These are phyloP conservation scores for Riptortus pedestris DNA, from an alignment of 1,140 invertebrate genomes.

Conservation along the genomic window DNA sequence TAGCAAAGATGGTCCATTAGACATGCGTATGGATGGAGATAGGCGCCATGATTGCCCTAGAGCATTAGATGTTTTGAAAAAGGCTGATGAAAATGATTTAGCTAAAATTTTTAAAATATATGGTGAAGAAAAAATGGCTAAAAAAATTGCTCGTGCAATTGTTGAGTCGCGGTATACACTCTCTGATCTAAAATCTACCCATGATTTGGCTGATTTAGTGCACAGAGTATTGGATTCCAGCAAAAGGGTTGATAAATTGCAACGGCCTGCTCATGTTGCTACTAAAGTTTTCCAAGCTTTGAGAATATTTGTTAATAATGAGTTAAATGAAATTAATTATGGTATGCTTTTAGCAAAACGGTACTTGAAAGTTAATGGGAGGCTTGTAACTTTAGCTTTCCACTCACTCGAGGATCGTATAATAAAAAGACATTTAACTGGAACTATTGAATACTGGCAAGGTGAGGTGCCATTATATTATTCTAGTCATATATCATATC, in stretches of 20 bases:
- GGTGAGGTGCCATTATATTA: slow-evolving; percentile 60
- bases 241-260: slow-evolving; percentile 53
- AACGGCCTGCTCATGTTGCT: slow-evolving; percentile 65
- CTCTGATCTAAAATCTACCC: slow-evolving; percentile 67
- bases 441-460: slow-evolving; percentile 41
- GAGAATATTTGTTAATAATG: slow-evolving; percentile 93
- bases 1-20: slow-evolving; percentile 72
- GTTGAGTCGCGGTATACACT: slow-evolving; percentile 77
- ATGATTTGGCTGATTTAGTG: slow-evolving; percentile 71
- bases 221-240: slow-evolving; percentile 51
- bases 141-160: slow-evolving; percentile 76
- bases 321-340: slow-evolving; percentile 91
- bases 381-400: slow-evolving; percentile 74
- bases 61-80: slow-evolving; percentile 74
- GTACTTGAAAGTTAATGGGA: slow-evolving; percentile 65
- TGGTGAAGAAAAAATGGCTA: slow-evolving; percentile 80
- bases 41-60: slow-evolving; percentile 59
- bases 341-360: slow-evolving; percentile 66
- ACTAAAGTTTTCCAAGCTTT: slow-evolving; percentile 91
- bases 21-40: slow-evolving; percentile 89
- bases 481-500: slow-evolving; percentile 39
- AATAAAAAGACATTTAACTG: slow-evolving; percentile 74
- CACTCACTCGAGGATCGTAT: slow-evolving; percentile 94
- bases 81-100: slow-evolving; percentile 65
- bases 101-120: slow-evolving; percentile 76